Percentiles rank a stretch among this genome's conserved stretches.
Evolutionary conservation across 1,140 invertebrate genomes (phyloP).

Genomic region (Drosophila fuyamai): DNA sequence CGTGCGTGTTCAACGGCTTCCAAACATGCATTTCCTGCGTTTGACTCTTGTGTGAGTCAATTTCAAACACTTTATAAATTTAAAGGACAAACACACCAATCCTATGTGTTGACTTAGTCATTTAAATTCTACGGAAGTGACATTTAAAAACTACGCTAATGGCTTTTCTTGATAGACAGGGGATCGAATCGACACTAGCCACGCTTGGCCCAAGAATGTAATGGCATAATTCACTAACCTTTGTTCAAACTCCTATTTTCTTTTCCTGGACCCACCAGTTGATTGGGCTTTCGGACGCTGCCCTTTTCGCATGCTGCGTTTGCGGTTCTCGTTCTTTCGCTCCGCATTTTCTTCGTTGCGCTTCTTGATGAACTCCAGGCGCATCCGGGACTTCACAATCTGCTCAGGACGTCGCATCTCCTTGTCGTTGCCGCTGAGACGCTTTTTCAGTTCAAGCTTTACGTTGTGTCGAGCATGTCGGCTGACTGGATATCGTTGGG

Average conservation of each 20-base stretch:
- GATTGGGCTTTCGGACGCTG: conserved; percentile 53
- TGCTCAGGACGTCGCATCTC: conserved; percentile 90
- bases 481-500: conserved; percentile 85
- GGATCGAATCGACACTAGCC: conserved; percentile 17
- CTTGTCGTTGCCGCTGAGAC: conserved; percentile 76
- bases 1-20: conserved; percentile 9
- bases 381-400: conserved; percentile 88
- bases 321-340: conserved; percentile 71
- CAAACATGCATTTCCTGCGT: conserved; percentile 10
- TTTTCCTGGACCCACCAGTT: conserved; percentile 33
- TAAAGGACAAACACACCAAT: background rate
- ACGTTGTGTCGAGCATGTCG: conserved; percentile 88
- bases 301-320: conserved; percentile 78
- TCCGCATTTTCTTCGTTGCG: conserved; percentile 66
- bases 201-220: too few species aligned
- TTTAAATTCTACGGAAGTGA: conserved; percentile 14
- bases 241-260: conserved; percentile 44
- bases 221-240: background rate
- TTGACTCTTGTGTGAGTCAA: background rate
- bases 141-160: conserved; percentile 29
- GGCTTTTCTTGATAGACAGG: conserved; percentile 52
- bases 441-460: conserved; percentile 86
- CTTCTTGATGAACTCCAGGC: conserved; percentile 76
- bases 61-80: conserved; percentile 24
- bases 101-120: conserved; percentile 22